A percentile compares a stretch with the other conserved stretches of the same genome.
phyloP scores from a whole-genome alignment of 2,113 vertebrate genomes.

The Paradoxurus hermaphroditus region DNA sequence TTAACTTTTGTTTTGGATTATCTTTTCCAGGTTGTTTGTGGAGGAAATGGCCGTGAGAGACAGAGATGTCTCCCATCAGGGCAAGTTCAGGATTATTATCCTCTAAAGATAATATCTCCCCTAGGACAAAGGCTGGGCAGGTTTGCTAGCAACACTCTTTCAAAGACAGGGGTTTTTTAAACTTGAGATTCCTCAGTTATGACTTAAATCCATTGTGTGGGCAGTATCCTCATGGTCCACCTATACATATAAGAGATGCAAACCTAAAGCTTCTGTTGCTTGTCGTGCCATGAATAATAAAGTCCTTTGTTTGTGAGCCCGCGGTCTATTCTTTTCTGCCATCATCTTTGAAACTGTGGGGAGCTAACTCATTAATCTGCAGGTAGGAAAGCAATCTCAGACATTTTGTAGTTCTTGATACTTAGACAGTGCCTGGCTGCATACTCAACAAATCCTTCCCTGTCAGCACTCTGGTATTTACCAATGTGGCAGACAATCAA shows the following conservation, averaged over 20 bases:
- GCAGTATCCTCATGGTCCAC: background rate
- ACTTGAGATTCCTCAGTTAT: background rate
- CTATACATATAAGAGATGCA: background rate
- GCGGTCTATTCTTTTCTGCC: background rate
- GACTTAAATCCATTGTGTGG: background rate
- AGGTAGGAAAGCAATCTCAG: background rate
- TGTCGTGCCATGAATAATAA: background rate
- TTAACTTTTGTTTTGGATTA: background rate
- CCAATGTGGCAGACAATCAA: background rate
- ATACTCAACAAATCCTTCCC: background rate
- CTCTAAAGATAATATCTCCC: background rate
- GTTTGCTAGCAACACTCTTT: background rate
- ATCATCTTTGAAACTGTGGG: background rate
- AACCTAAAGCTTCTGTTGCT: background rate
- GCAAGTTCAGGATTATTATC: background rate
- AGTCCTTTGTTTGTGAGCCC: background rate
- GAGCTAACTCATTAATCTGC: background rate
- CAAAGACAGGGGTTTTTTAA: background rate
- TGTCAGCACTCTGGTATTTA: background rate
- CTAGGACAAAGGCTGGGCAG: background rate
- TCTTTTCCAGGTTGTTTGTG: conserved; percentile 6
- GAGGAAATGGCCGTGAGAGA: background rate
- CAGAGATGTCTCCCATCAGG: background rate
- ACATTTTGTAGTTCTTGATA: background rate
- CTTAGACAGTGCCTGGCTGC: background rate